Evolutionary conservation across 1,140 invertebrate species (phyloP).

Genomic region (Campoletis sonorensis): DNA sequence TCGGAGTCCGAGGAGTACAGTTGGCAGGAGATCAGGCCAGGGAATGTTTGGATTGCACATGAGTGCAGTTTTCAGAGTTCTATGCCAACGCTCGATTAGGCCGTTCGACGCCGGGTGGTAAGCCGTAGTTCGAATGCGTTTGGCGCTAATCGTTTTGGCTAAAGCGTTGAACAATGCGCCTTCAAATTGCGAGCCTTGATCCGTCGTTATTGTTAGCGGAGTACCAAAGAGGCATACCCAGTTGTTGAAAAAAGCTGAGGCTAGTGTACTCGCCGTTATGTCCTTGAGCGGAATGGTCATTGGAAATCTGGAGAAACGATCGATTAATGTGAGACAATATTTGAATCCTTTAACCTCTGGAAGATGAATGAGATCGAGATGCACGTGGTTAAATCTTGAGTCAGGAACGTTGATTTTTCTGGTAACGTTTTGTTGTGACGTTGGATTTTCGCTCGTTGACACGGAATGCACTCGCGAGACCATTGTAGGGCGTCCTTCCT

Average conservation of each 20-base stretch:
- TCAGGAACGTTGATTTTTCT: constrained; percentile 6
- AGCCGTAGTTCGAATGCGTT: neutral
- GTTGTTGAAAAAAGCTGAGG: neutral
- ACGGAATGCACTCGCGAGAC: constrained; percentile 56
- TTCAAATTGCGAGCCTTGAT: constrained; percentile 24
- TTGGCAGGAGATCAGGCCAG: constrained; percentile 64
- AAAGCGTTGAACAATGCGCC: neutral
- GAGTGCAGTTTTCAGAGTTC: neutral
- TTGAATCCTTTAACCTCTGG: neutral
- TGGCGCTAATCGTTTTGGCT: neutral
- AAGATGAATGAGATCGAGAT: neutral
- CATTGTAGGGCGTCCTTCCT: constrained; percentile 60
- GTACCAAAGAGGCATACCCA: neutral
- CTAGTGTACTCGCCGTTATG: neutral
- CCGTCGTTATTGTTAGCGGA: neutral
- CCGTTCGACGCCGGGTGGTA: neutral
- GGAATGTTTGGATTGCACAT: constrained; percentile 6
- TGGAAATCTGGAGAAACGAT: constrained; percentile 11
- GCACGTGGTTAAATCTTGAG: neutral
- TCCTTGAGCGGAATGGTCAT: constrained; percentile 6
- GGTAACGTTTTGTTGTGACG: constrained; percentile 23
- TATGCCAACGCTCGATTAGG: constrained; percentile 8
- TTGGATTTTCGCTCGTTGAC: constrained; percentile 50
- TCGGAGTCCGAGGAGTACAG: constrained; percentile 64
- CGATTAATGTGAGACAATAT: constrained; percentile 27